phyloP scores from a whole-genome alignment of 1,140 invertebrate genomes.

The Pseudomyrmex sp. region DNA sequence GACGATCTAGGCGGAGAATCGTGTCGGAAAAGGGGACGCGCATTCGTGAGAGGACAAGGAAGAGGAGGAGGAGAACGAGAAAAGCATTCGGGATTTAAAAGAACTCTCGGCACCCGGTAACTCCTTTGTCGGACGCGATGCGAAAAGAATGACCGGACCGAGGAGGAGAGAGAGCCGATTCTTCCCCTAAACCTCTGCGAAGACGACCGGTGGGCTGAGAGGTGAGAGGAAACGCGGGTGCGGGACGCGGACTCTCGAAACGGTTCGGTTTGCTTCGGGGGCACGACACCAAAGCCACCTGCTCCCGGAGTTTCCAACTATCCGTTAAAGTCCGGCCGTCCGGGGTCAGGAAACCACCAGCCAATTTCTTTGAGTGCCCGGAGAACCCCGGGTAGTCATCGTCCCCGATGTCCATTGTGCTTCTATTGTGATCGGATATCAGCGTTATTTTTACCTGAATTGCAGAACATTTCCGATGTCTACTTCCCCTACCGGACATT shows the following conservation, averaged over 20 bases:
- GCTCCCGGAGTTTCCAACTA: conserved; percentile 77
- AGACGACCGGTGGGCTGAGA: conserved; percentile 24
- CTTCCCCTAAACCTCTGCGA: neutral
- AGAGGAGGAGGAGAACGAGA: conserved; percentile 35
- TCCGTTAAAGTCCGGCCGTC: conserved; percentile 72
- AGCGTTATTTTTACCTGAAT: conserved; percentile 77
- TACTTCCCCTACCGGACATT: conserved; percentile 3
- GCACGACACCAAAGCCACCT: conserved; percentile 73
- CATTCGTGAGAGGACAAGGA: conserved; percentile 6
- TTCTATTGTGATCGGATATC: conserved; percentile 80
- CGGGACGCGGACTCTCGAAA: conserved; percentile 56
- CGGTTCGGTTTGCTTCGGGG: conserved; percentile 62
- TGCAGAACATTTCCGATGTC: conserved; percentile 60
- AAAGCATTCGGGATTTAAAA: conserved; percentile 73
- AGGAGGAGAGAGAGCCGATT: neutral
- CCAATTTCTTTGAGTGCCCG: conserved; percentile 83
- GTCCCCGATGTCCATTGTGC: conserved; percentile 76
- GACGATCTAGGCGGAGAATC: conserved; percentile 47
- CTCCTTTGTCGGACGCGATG: conserved; percentile 70
- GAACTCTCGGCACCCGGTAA: conserved; percentile 58
- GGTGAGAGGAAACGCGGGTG: conserved; percentile 42
- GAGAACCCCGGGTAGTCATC: conserved; percentile 72
- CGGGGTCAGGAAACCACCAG: conserved; percentile 78
- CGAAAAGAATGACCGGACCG: conserved; percentile 70
- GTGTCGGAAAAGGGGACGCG: neutral